Evolutionary conservation across 2,113 vertebrate species (phyloP).

Genomic region (Microtus ochrogaster): DNA sequence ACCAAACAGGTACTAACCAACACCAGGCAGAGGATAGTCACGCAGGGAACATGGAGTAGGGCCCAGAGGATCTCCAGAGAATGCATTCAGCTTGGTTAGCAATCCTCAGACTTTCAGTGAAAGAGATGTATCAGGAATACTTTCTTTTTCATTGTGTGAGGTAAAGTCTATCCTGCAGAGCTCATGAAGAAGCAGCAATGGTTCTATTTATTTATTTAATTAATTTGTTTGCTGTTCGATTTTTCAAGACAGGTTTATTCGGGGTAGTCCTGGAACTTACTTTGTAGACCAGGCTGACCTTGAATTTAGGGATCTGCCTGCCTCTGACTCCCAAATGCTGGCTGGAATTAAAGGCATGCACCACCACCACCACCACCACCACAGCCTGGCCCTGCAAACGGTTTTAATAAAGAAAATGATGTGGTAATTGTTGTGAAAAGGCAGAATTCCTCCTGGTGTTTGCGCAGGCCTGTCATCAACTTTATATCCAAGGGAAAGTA

Average conservation of each 20-base stretch:
- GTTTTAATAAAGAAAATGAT: constrained; percentile 35
- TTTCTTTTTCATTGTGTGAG: background rate
- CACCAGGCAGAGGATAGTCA: background rate
- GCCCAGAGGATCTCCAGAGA: background rate
- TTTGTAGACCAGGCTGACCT: background rate
- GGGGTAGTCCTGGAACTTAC: background rate
- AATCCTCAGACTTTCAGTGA: background rate
- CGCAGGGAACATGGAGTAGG: background rate
- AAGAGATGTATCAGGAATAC: background rate
- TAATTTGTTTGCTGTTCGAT: background rate
- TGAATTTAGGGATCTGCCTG: background rate
- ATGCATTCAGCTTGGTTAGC: background rate
- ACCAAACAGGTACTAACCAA: background rate
- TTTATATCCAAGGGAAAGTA: background rate
- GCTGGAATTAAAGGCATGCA: background rate
- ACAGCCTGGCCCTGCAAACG: background rate
- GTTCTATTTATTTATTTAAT: background rate
- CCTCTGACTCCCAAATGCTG: background rate
- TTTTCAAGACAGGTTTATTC: background rate
- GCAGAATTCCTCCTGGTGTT: background rate
- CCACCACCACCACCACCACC: background rate
- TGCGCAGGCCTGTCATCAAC: background rate
- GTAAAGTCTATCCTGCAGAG: background rate
- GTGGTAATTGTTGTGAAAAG: constrained; percentile 32
- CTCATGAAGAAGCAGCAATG: background rate